Percentiles rank a stretch among this genome's conserved stretches.
These are phyloP conservation scores for Danio aesculapii DNA, from an alignment of 2,797 vertebrate species.

Conservation along the genomic window DNA sequence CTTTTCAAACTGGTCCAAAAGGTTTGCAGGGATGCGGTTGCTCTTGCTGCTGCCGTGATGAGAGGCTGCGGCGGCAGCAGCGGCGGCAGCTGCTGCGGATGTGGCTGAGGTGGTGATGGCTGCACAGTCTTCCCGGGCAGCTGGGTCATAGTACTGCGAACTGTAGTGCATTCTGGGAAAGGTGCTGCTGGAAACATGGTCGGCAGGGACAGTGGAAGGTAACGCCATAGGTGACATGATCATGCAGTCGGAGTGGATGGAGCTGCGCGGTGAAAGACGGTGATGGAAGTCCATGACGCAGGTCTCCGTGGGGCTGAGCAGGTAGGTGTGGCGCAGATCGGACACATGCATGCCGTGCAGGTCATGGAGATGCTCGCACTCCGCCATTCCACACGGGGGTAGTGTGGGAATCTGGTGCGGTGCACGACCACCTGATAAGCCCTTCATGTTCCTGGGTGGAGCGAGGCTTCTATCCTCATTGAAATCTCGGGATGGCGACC, in stretches of 20 bases:
- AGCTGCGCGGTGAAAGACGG: slow-evolving; percentile 95
- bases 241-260: slow-evolving; percentile 98
- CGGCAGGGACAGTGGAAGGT: slow-evolving; percentile 78
- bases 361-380: slow-evolving; percentile 90
- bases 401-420: slow-evolving; percentile 91
- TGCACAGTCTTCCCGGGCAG: slow-evolving; percentile 90
- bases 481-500: slow-evolving; percentile 77
- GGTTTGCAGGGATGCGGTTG: slow-evolving; percentile 94
- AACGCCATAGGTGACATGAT: slow-evolving; percentile 88
- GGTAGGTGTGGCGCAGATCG: slow-evolving; percentile 89
- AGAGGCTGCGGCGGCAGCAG: slow-evolving; percentile 71
- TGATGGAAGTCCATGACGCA: slow-evolving; percentile 91
- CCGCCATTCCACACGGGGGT: slow-evolving; percentile 89
- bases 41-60: slow-evolving; percentile 86
- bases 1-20: slow-evolving; percentile 98
- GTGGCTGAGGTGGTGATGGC: slow-evolving; percentile 82
- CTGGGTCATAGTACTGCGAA: slow-evolving; percentile 89
- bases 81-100: slow-evolving; percentile 77
- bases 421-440: slow-evolving; percentile 90
- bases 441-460: slow-evolving; percentile 96
- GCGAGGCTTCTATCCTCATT: slow-evolving; percentile 89
- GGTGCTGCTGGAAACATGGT: slow-evolving; percentile 98
- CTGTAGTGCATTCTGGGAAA: slow-evolving; percentile 99
- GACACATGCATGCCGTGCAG: slow-evolving; percentile 85
- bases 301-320: slow-evolving; percentile 96